Evolutionary conservation across 2,113 vertebrate species (phyloP).

Genomic region (human (Homo sapiens)): DNA sequence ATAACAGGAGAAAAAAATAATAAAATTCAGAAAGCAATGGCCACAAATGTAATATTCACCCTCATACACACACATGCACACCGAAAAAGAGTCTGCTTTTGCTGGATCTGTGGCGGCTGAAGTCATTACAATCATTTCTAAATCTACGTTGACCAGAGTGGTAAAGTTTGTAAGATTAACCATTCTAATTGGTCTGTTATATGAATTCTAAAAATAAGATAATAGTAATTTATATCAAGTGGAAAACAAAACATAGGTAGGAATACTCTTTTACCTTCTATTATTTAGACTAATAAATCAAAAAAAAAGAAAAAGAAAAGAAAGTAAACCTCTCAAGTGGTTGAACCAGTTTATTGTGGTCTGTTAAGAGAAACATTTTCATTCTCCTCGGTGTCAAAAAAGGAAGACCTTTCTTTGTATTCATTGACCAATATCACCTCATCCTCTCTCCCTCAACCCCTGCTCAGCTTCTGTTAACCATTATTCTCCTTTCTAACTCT

Average conservation of each 20-base stretch:
- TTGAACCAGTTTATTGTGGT: rapidly evolving
- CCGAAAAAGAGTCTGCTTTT: neutral
- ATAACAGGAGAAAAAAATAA: constrained; percentile 54
- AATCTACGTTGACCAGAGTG: neutral
- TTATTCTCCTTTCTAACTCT: neutral
- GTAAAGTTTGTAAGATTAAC: neutral
- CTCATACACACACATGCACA: neutral
- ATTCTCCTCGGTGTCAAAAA: neutral
- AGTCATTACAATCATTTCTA: constrained; percentile 22
- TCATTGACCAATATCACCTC: neutral
- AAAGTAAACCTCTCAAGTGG: neutral
- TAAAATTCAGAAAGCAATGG: constrained; percentile 49
- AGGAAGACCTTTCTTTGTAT: neutral
- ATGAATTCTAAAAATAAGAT: neutral
- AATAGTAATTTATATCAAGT: neutral
- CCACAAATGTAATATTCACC: neutral
- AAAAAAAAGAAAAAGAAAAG: neutral
- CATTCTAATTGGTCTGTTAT: neutral
- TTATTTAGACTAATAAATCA: neutral
- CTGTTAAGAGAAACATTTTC: neutral
- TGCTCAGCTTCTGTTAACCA: neutral
- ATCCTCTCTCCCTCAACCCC: neutral
- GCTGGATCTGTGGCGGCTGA: neutral
- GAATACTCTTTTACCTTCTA: neutral
- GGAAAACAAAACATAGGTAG: neutral